These are phyloP conservation scores for Bujurquina vittata DNA, from an alignment of 2,113 vertebrate species.

Conservation along the genomic window DNA sequence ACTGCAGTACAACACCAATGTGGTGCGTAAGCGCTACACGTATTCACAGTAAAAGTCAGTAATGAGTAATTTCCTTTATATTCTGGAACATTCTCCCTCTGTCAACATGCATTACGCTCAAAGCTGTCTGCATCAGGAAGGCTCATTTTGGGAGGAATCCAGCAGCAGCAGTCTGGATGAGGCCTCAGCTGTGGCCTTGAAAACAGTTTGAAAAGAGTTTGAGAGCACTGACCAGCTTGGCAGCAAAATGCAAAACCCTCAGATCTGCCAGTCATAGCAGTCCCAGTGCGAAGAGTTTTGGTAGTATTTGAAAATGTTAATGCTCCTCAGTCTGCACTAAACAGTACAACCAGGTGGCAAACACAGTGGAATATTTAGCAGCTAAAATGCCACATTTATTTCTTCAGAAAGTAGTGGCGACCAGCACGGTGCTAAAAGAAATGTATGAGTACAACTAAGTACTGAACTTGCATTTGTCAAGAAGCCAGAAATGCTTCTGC, in stretches of 20 bases:
- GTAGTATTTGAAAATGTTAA: background rate
- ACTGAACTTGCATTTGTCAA: no score
- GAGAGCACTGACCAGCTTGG: background rate
- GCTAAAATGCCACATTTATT: background rate
- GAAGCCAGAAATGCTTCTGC: no score
- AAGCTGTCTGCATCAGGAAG: background rate
- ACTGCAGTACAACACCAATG: background rate
- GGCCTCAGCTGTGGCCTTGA: background rate
- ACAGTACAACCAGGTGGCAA: background rate
- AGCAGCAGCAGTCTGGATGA: constrained; percentile 31
- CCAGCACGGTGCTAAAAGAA: no score
- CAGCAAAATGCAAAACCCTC: constrained; percentile 15
- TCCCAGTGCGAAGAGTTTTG: background rate
- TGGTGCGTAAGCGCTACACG: background rate
- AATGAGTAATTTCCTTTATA: constrained; percentile 33
- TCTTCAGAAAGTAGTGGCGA: no score
- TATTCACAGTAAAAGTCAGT: background rate
- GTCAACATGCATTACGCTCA: constrained; percentile 27
- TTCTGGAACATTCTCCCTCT: constrained; percentile 19
- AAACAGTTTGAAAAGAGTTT: background rate
- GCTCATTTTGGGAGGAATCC: constrained; percentile 27
- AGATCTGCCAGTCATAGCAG: background rate
- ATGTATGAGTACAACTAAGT: no score
- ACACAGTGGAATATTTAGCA: background rate
- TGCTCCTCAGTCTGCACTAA: background rate